phyloP scores from a whole-genome alignment of 2,888 invertebrate species.

The Ctenicera cuprea region DNA sequence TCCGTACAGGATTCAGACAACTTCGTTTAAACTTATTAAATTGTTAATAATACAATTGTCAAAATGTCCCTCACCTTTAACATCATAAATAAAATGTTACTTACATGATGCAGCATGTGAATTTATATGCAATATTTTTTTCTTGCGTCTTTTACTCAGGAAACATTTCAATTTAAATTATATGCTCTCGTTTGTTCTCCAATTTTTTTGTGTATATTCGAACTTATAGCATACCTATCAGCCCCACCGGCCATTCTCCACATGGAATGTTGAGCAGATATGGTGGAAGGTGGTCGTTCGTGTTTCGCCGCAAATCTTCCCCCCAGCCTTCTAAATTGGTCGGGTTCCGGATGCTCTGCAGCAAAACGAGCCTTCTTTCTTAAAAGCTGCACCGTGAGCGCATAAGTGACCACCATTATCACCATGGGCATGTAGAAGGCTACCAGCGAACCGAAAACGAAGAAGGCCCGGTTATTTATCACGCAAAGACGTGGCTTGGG shows the following conservation, averaged over 20 bases:
- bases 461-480: constrained; percentile 90
- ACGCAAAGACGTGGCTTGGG: constrained; percentile 85
- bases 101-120: no score
- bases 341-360: constrained; percentile 79
- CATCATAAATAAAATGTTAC: no score
- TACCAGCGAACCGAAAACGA: constrained; percentile 93
- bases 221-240: no score
- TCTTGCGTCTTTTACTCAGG: no score
- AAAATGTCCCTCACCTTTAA: no score
- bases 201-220: no score
- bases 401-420: constrained; percentile 95
- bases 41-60: no score
- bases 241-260: constrained; percentile 71
- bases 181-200: no score
- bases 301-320: constrained; percentile 69
- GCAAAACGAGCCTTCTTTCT: constrained; percentile 86
- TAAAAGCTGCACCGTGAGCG: constrained; percentile 90
- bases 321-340: constrained; percentile 75
- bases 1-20: no score
- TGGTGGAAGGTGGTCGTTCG: constrained; percentile 64
- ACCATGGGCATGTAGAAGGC: constrained; percentile 97
- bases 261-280: constrained; percentile 63
- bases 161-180: no score
- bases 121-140: no score
- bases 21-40: no score